phyloP scores from a whole-genome alignment of 2,113 vertebrate species.

The Acanthisitta chloris region DNA sequence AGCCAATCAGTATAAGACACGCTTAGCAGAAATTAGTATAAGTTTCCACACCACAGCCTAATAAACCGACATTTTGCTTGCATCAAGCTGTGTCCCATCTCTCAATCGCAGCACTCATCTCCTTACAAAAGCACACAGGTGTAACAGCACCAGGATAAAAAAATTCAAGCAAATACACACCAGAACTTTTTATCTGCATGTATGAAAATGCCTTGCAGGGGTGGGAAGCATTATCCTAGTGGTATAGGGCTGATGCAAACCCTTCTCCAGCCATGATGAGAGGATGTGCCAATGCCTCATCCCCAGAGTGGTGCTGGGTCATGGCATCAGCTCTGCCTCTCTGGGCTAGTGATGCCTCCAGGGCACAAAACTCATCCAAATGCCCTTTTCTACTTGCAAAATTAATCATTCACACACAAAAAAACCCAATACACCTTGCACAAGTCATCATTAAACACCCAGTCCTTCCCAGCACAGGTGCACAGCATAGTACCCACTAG shows the following conservation, averaged over 20 bases:
- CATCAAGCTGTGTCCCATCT: too few species aligned
- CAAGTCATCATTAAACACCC: neutral
- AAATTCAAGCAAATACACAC: neutral
- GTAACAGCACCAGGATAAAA: neutral
- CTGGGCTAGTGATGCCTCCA: neutral
- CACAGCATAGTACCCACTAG: neutral
- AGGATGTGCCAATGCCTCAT: neutral
- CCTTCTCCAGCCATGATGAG: rapidly evolving
- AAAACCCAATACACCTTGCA: rapidly evolving
- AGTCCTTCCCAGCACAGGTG: neutral
- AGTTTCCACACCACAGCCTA: too few species aligned
- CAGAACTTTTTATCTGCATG: rapidly evolving
- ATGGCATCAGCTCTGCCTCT: neutral
- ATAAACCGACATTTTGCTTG: too few species aligned
- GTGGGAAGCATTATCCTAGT: neutral
- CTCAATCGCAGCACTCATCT: too few species aligned
- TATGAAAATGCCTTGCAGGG: neutral
- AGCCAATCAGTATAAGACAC: too few species aligned
- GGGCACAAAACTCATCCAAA: neutral
- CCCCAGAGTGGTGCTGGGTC: too few species aligned
- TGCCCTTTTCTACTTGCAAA: neutral
- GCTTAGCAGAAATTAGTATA: too few species aligned
- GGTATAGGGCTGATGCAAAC: neutral
- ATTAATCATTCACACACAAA: neutral
- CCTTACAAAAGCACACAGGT: neutral